Evolutionary conservation across 2,113 vertebrate species (phyloP).

Genomic region (Prinia subflava): DNA sequence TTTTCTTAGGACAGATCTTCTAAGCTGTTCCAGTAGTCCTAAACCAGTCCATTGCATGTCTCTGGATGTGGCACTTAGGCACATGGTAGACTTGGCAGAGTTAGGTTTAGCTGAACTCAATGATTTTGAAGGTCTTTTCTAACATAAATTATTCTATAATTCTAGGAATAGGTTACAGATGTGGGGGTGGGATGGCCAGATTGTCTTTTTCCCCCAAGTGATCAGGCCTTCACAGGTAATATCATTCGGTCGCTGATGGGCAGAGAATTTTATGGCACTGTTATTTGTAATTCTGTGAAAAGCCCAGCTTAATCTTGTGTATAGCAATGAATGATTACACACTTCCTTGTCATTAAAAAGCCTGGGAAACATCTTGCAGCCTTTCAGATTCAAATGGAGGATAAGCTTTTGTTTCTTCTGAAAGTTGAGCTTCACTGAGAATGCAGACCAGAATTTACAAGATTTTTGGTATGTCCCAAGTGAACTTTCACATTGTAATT

Average conservation of each 20-base stretch:
- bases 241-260: background rate
- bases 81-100: background rate
- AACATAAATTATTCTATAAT: background rate
- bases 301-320: background rate
- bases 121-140: background rate
- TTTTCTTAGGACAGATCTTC: background rate
- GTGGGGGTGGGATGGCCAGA: background rate
- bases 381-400: background rate
- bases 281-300: background rate
- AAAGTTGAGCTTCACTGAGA: background rate
- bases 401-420: background rate
- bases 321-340: background rate
- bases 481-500: background rate
- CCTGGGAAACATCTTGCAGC: background rate
- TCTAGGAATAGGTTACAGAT: background rate
- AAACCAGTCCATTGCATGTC: background rate
- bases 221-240: background rate
- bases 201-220: background rate
- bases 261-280: background rate
- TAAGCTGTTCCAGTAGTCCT: background rate
- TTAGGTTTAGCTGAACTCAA: background rate
- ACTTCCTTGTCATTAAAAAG: background rate
- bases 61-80: background rate
- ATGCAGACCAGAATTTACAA: background rate
- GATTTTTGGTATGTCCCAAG: background rate